These are phyloP conservation scores for Sarcophaga rosellei DNA, from an alignment of 2,888 invertebrate genomes.

Conservation along the genomic window DNA sequence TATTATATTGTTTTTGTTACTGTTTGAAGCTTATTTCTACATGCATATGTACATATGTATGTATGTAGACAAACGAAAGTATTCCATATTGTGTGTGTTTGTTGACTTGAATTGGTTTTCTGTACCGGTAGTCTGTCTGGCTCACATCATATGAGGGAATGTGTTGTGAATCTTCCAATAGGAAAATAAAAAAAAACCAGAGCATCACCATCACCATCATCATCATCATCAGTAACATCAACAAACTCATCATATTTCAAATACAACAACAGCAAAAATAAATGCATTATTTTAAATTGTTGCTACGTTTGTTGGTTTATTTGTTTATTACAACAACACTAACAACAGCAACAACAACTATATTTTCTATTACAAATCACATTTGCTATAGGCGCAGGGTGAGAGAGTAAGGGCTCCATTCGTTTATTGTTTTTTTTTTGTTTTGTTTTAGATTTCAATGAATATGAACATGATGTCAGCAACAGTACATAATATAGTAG, in stretches of 20 bases:
- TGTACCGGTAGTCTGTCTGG: neutral
- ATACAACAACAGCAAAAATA: conserved; percentile 1
- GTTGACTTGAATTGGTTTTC: conserved; percentile 11
- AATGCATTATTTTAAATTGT: conserved; percentile 23
- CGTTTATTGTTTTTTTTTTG: conserved; percentile 30
- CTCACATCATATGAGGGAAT: neutral
- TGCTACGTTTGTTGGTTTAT: conserved; percentile 4
- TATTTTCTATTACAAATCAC: no score
- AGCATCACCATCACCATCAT: conserved; percentile 1
- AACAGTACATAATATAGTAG: conserved; percentile 29
- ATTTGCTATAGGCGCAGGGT: neutral
- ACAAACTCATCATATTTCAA: conserved; percentile 31
- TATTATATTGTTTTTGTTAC: neutral
- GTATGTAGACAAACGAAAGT: neutral
- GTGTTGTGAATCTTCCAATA: conserved; percentile 20
- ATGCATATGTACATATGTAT: neutral
- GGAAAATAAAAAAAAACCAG: neutral
- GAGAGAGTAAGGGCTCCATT: neutral
- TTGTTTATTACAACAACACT: conserved; percentile 26
- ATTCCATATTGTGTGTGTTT: neutral
- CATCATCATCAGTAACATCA: neutral
- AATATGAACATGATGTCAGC: conserved; percentile 67
- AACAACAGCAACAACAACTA: conserved; percentile 21
- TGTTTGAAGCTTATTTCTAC: neutral
- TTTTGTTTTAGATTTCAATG: conserved; percentile 58